Evolutionary conservation across 2,888 invertebrate species (phyloP), one percentile per base, ranked within the genome.

Genomic region (Lepidocyrtoides sp.): DNA sequence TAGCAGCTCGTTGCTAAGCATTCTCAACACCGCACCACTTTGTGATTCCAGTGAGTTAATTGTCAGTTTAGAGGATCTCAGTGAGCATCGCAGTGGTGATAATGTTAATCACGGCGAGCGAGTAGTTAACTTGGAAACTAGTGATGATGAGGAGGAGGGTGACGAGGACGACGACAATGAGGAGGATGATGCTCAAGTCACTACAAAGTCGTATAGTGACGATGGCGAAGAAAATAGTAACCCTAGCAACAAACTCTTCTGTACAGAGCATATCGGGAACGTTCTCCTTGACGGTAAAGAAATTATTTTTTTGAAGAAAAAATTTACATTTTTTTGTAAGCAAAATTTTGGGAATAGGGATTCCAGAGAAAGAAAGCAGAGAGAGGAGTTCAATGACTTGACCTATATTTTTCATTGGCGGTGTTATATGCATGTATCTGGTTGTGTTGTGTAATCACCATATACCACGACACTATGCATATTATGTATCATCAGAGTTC

Each of bases 241-340:
- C 20, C 17, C 29, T 1, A 14, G 29, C 0, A 48, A 17, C 12
- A 81, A 69, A 29, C 26, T 92, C 0, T 92, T 92, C 72, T 92
- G 92, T 48, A 83, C 91, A 17, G 91, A 92, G 79, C 92, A 92
- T 63, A 83, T 92, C 57, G 90, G 91, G 20, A 92, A 91, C 17
- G 91, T 92, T 14, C 81, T 92, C 5, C 77, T 92, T 1, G 77
- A 91, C 23, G 92, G 92, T 92, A 92, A 92, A 83, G n/a, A n/a
- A n/a, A n/a, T n/a, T n/a, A n/a, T n/a, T n/a, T n/a, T n/a, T n/a
- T n/a, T n/a, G n/a, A n/a, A n/a, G n/a, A n/a, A n/a, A n/a, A n/a
- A n/a, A n/a, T n/a, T n/a, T n/a, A n/a, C n/a, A n/a, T n/a, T n/a
- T n/a, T n/a, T n/a, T n/a, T n/a, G n/a, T n/a, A n/a, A n/a, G 23